phyloP scores from a whole-genome alignment of 2,113 vertebrate genomes.

The Rhinolophus sinicus region DNA sequence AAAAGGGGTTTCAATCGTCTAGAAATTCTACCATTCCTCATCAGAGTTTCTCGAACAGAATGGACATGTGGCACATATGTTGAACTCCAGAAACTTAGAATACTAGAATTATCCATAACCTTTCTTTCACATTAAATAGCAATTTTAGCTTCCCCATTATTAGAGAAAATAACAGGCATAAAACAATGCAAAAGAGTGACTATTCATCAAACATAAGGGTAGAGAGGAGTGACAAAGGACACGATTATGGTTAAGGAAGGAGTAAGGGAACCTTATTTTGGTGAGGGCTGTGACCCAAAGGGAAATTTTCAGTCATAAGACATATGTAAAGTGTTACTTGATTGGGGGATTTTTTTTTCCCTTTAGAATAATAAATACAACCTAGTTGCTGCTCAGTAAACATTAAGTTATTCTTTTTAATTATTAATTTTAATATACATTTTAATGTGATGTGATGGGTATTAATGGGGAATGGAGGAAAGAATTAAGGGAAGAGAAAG shows the following conservation, averaged over 20 bases:
- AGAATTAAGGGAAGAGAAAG: not conserved
- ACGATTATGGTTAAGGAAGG: not conserved
- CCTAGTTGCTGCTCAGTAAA: not conserved
- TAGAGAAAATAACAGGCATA: not conserved
- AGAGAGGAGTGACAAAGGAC: not conserved
- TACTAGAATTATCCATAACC: not conserved
- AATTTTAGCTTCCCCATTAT: not conserved
- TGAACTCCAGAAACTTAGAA: slow-evolving; percentile 29
- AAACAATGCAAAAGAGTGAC: slow-evolving; percentile 46
- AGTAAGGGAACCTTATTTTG: slow-evolving; percentile 21
- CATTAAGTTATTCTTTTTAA: slow-evolving; percentile 34
- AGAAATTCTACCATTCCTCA: slow-evolving; percentile 42
- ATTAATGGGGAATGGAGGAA: not conserved
- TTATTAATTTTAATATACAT: slow-evolving; percentile 1
- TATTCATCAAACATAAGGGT: not conserved
- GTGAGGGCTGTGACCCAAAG: not conserved
- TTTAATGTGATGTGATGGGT: slow-evolving; percentile 21
- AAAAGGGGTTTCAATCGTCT: slow-evolving; percentile 23
- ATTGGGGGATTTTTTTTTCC: not conserved
- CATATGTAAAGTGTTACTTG: slow-evolving; percentile 19
- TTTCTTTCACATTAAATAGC: slow-evolving; percentile 35
- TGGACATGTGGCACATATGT: not conserved
- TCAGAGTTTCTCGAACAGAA: slow-evolving; percentile 25
- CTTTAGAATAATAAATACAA: slow-evolving; percentile 42
- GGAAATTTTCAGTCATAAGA: slow-evolving; percentile 6